Conservation (phyloP, 2,888 invertebrate species). For the Gastrophysa polygoni region DNA sequence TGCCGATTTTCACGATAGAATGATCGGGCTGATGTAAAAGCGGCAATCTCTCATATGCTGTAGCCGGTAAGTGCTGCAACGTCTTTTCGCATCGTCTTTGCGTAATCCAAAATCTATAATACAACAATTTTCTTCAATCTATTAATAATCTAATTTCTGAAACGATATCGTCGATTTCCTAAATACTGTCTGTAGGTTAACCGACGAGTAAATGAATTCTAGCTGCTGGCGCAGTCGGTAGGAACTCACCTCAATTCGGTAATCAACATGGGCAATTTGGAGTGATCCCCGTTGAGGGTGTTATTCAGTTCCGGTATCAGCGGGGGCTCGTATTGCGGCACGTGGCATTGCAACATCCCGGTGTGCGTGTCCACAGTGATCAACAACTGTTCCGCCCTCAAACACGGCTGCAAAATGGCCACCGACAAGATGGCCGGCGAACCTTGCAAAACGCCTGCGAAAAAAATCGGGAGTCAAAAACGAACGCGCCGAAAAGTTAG, state of each 20-base stretch:
- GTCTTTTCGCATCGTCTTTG: constrained; percentile 94
- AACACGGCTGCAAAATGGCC: constrained; percentile 86
- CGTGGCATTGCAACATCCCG: constrained; percentile 89
- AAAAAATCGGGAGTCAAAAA: constrained; percentile 23
- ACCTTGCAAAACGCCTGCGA: constrained; percentile 80
- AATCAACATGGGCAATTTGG: constrained; percentile 69
- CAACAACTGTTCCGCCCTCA: constrained; percentile 89
- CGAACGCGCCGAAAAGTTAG: too few relatives aligned
- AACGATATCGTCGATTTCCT: too few relatives aligned
- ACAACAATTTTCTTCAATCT: neutral
- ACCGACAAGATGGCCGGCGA: constrained; percentile 93
- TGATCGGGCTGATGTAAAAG: constrained; percentile 81
- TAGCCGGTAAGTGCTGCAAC: constrained; percentile 89
- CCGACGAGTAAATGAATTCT: too few relatives aligned
- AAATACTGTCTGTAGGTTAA: too few relatives aligned
- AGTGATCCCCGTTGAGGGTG: constrained; percentile 76
- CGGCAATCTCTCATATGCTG: constrained; percentile 83
- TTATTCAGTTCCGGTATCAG: constrained; percentile 81
- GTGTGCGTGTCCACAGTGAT: constrained; percentile 95
- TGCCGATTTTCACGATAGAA: constrained; percentile 74
- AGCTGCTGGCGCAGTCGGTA: too few relatives aligned
- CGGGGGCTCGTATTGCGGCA: constrained; percentile 88
- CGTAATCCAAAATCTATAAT: constrained; percentile 82
- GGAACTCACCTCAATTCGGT: constrained; percentile 64
- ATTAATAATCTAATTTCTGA: too few relatives aligned